These are phyloP conservation scores for Catostylus mosaicus DNA, from an alignment of 30 jellyfish, hydroid and myxozoan species.

Conservation along the genomic window DNA sequence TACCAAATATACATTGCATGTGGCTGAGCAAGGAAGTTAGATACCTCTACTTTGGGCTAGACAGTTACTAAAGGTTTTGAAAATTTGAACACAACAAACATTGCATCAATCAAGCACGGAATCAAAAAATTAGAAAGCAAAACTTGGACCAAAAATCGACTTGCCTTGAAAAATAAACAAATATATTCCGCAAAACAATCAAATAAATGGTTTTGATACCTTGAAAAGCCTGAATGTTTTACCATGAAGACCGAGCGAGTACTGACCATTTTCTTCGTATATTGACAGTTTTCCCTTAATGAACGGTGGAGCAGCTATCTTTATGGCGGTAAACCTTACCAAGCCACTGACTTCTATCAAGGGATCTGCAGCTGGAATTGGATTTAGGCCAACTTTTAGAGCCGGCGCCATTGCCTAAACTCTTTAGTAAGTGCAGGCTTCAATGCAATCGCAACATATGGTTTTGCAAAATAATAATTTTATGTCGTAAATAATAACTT, in stretches of 20 bases:
- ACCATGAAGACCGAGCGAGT: conserved; percentile 17
- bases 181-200: no score
- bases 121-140: no score
- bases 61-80: no score
- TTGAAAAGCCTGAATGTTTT: background rate
- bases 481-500: no score
- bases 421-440: background rate
- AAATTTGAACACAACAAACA: no score
- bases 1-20: no score
- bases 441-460: background rate
- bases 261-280: conserved; percentile 15
- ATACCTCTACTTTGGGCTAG: no score
- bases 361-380: conserved; percentile 10
- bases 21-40: no score
- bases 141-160: no score
- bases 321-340: conserved; percentile 47
- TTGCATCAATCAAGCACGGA: no score
- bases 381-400: conserved; percentile 16
- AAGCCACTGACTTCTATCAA: conserved; percentile 31
- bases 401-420: conserved; percentile 25
- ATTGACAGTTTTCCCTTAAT: conserved; percentile 23
- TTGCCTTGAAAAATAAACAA: no score
- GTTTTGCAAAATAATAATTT: background rate
- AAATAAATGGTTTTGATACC: no score
- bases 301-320: conserved; percentile 1